phyloP scores from a whole-genome alignment of 2,113 vertebrate genomes.

The Smithornis capensis region DNA sequence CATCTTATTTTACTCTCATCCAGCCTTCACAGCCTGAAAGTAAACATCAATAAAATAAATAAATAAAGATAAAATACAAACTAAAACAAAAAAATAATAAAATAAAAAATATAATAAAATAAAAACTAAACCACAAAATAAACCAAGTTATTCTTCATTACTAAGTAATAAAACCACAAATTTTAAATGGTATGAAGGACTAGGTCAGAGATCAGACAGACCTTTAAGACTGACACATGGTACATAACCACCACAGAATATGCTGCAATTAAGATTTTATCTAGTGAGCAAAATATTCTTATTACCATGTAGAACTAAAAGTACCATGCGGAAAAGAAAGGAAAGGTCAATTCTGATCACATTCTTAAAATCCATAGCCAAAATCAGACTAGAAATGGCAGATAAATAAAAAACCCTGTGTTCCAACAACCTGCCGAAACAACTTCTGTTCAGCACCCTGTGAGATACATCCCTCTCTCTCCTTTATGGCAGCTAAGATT shows the following conservation, averaged over 20 bases:
- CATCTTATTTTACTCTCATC: not conserved
- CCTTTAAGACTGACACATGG: not conserved
- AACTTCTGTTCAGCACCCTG: not conserved
- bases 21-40: not conserved
- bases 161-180: not conserved
- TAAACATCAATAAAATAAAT: not conserved
- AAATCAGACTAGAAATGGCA: not conserved
- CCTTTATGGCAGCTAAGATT: not conserved
- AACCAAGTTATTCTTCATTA: not conserved
- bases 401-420: not conserved
- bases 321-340: not conserved
- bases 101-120: not conserved
- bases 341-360: not conserved
- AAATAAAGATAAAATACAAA: not conserved
- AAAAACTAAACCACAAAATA: not conserved
- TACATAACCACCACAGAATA: not conserved
- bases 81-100: not conserved
- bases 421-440: not conserved
- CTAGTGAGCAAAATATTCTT: not conserved
- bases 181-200: not conserved
- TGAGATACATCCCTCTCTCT: not conserved
- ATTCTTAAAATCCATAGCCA: not conserved
- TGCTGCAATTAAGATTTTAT: not conserved
- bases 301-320: not conserved
- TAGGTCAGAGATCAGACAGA: not conserved